These are phyloP conservation scores for Macrophya annulata DNA, from an alignment of 2,888 invertebrate genomes.

Conservation along the genomic window DNA sequence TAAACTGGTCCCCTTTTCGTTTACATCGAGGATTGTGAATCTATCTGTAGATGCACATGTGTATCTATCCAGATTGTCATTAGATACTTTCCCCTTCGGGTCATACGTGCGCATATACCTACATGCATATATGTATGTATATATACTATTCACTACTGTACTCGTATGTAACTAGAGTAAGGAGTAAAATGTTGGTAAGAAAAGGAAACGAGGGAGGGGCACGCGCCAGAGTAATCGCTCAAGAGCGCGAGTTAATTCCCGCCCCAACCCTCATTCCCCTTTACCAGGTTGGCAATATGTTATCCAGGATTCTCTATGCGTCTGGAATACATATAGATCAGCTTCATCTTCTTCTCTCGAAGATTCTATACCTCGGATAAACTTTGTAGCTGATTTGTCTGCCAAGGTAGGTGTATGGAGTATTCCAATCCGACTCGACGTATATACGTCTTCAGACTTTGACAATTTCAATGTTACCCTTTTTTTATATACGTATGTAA, in stretches of 20 bases:
- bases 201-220: slow-evolving; percentile 63
- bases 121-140: background rate
- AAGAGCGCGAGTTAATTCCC: slow-evolving; percentile 67
- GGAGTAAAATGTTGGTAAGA: slow-evolving; percentile 61
- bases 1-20: background rate
- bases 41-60: background rate
- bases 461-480: too few relatives aligned
- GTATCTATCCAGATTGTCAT: background rate
- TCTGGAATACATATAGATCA: slow-evolving; percentile 62
- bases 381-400: slow-evolving; percentile 39
- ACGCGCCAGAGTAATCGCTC: slow-evolving; percentile 72
- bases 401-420: background rate
- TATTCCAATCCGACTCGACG: background rate
- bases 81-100: background rate
- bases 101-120: background rate
- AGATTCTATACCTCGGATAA: slow-evolving; percentile 26
- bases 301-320: slow-evolving; percentile 68
- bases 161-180: background rate
- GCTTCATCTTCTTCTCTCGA: slow-evolving; percentile 35
- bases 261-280: slow-evolving; percentile 52
- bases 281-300: slow-evolving; percentile 59
- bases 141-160: background rate
- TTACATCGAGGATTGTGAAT: slow-evolving; percentile 3
- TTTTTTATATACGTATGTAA: too few relatives aligned
- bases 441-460: background rate